phyloP scores from a whole-genome alignment of 2,888 invertebrate species.

The Agrotis ipsilon region DNA sequence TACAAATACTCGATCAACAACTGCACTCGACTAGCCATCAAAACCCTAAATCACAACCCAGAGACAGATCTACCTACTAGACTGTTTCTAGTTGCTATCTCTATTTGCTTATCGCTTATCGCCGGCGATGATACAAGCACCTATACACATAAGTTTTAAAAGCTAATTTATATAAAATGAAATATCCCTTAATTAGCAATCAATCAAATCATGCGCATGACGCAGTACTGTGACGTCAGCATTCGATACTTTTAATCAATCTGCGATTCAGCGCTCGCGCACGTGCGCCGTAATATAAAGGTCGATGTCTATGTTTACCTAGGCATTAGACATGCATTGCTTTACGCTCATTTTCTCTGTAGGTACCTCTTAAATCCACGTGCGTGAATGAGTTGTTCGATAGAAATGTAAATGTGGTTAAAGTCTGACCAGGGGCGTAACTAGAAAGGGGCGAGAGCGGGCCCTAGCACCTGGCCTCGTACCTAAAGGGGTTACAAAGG shows the following conservation, averaged over 20 bases:
- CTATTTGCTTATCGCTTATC: too few species aligned
- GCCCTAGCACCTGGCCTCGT: too few species aligned
- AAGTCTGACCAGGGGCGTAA: neutral
- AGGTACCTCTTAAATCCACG: constrained; percentile 36
- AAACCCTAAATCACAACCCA: too few species aligned
- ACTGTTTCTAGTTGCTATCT: too few species aligned
- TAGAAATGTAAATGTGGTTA: constrained; percentile 21
- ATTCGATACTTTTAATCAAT: constrained; percentile 55
- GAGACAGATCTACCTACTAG: too few species aligned
- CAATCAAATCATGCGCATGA: constrained; percentile 24
- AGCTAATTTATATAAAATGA: neutral
- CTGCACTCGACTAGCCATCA: too few species aligned
- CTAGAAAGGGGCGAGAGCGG: too few species aligned
- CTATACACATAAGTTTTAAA: too few species aligned
- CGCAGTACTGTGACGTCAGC: constrained; percentile 50
- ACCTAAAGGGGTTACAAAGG: too few species aligned
- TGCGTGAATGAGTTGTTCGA: constrained; percentile 22
- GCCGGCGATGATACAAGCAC: too few species aligned
- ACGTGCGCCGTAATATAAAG: constrained; percentile 49
- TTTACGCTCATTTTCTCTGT: constrained; percentile 53
- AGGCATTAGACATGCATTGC: constrained; percentile 36
- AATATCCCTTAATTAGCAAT: constrained; percentile 37
- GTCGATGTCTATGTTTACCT: constrained; percentile 56
- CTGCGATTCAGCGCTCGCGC: constrained; percentile 36
- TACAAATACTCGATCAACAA: too few species aligned